Base-by-base conservation (phyloP, 2,888 invertebrate genomes). In the Tricholauxania praeusta region DNA sequence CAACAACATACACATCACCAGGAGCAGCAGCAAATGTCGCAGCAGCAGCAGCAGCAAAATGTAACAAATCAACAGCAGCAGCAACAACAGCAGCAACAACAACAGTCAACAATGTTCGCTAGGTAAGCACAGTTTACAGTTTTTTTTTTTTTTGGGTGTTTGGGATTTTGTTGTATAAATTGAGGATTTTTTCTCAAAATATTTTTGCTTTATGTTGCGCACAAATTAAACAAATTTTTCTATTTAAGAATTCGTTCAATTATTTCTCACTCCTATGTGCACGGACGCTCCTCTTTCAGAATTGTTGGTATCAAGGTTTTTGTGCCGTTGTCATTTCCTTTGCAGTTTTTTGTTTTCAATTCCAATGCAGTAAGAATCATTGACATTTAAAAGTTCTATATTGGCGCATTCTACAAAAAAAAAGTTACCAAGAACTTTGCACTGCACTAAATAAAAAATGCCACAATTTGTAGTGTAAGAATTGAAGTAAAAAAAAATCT, bases 21-120 rank as follows among this genome's bases (percentile, higher is more conserved):
- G 59, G 80, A 80, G 59, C 80, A 79, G 28, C 75, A 75, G 19
- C 76, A 75, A 22, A 75, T 77, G 64, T 65, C 64, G 65, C 77
- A 28, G 28, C 74, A 77, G 19, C 22, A 22, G 22, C 75, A 74
- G 66, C 78, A 76, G 12, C 77, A 75, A 48, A 71, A 72, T 60
- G 32, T 74, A 74, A 51, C 57, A 39, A 73, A 76, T 1, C 78
- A 74, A 0, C 80, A 79, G 10, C 78, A 77, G 0, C 79, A 74
- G 1, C 77, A 76, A 3, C 79, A 79, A 8, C 81, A 81, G 60
- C 80, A 80, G 22, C 77, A 77, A 28, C 78, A 78, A 68, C 77
- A 78, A 71, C 80, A 79, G 77, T 79, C 82, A 71, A 77, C 80
- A 72, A 80, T 82, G 81, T 82, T 82, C 74, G 79, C 81, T 67